Conservation (phyloP, 2,888 invertebrate genomes). For the Eupithecia vulgata region DNA sequence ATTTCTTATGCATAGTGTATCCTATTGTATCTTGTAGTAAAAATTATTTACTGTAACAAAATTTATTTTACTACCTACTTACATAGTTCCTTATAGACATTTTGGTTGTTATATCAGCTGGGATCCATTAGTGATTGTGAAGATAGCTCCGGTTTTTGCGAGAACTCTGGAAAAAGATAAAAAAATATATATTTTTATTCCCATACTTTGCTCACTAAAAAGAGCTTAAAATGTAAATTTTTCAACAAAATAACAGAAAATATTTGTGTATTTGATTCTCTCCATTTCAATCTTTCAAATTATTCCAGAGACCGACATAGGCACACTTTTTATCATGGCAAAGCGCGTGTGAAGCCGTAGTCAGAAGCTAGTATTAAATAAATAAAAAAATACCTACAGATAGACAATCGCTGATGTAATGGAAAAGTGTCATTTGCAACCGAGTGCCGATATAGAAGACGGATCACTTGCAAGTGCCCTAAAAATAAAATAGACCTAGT, state of each 20-base stretch:
- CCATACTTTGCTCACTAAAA: not conserved
- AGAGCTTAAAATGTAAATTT: too few relatives aligned
- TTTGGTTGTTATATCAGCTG: constrained; percentile 55
- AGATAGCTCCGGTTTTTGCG: constrained; percentile 30
- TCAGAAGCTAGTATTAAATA: too few relatives aligned
- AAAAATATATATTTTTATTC: not conserved
- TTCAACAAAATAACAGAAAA: too few relatives aligned
- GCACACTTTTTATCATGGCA: too few relatives aligned
- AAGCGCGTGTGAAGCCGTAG: too few relatives aligned
- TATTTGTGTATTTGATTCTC: too few relatives aligned
- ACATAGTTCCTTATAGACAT: constrained; percentile 81
- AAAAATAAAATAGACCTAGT: not conserved
- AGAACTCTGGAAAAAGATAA: constrained; percentile 30
- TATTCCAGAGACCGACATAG: too few relatives aligned
- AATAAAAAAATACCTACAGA: not conserved
- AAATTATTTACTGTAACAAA: not conserved
- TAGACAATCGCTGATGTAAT: not conserved
- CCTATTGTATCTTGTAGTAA: not conserved
- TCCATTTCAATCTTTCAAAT: too few relatives aligned
- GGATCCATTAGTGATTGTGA: constrained; percentile 58
- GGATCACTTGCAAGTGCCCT: not conserved
- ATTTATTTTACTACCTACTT: constrained; percentile 53
- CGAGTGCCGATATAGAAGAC: not conserved
- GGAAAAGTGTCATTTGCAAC: not conserved
- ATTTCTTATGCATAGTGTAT: not conserved